These are phyloP conservation scores for Aurelia sp. DNA, from an alignment of 30 jellyfish, hydroid and myxozoan genomes.

Conservation along the genomic window DNA sequence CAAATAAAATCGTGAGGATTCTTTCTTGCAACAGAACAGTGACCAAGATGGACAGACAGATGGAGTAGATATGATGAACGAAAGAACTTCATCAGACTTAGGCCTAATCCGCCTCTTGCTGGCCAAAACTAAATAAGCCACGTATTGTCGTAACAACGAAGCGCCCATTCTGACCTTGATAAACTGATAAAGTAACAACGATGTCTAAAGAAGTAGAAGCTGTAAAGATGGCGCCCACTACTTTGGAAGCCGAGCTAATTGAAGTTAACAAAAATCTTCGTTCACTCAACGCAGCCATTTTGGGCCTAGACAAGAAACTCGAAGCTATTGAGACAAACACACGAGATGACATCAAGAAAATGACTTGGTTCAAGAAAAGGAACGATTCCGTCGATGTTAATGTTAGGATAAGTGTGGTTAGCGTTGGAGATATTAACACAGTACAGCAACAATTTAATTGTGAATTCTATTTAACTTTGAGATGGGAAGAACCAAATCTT, in stretches of 20 bases:
- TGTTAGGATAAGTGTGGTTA: conserved; percentile 71
- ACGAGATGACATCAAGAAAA: conserved; percentile 68
- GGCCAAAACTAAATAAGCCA: no score
- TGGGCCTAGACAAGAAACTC: conserved; percentile 39
- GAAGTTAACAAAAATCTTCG: conserved; percentile 43
- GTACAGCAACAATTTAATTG: conserved; percentile 83
- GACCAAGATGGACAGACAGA: no score
- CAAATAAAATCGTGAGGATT: no score
- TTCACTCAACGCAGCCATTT: not conserved
- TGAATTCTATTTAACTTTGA: conserved; percentile 79
- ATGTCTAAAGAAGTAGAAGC: no score
- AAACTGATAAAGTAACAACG: no score
- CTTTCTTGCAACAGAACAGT: no score
- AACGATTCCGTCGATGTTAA: conserved; percentile 82
- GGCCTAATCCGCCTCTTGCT: no score
- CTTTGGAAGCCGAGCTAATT: conserved; percentile 20
- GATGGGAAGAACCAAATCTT: conserved; percentile 88
- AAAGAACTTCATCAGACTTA: no score
- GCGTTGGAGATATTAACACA: conserved; percentile 87
- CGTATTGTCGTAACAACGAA: no score
- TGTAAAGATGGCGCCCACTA: not conserved
- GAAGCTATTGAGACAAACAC: conserved; percentile 57
- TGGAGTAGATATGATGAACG: no score
- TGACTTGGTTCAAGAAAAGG: conserved; percentile 66
- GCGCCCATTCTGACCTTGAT: no score